Base-by-base conservation (phyloP, 2,888 invertebrate species). In the Anorthoa munda region DNA sequence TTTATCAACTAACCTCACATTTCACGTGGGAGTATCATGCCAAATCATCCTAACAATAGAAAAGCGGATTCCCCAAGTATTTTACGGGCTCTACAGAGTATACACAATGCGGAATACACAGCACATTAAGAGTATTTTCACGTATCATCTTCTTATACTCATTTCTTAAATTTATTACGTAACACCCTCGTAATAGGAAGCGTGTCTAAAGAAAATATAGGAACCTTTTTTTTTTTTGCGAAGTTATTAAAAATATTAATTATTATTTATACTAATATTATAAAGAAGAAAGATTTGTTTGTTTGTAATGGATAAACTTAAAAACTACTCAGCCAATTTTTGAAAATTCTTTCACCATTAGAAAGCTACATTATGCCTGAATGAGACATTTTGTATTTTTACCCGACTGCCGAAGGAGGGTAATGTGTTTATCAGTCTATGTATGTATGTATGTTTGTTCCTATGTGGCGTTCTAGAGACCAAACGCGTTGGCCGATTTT, bases 91-190 rank as follows among this genome's bases (percentile, higher is more conserved):
- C 48, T 23, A 75, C 15, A 81, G 39, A n/a, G 1, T 31, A 12
- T 11, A 26, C 39, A 18, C 11, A 39, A 59, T 56, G 11, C 1
- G 39, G 26, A 17, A 15, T 63, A 55, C 46, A 46, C 13, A 60
- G 18, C 15, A 4, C 51, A 61, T 79, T 81, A 67, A 50, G 9
- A 81, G 65, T 68, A 13, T 18, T 9, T 55, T 26, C 77, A 77
- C 78, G 72, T 80, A 15, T 56, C 45, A 71, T 60, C 61, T 59
- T 23, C 31, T 21, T 21, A 48, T 56, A 21, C 55, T 45, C 59
- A 55, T 70, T 56, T 11, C 50, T 39, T 72, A 55, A 72, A 70
- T 72, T 76, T 82, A 80, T 77, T 80, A 69, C 39, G 59, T 3
- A 68, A 77, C 26, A 50, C 23, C 59, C 48, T 61, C 31, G 15